These are phyloP conservation scores for Lycaon pictus DNA, from an alignment of 2,113 vertebrate species.

Conservation along the genomic window DNA sequence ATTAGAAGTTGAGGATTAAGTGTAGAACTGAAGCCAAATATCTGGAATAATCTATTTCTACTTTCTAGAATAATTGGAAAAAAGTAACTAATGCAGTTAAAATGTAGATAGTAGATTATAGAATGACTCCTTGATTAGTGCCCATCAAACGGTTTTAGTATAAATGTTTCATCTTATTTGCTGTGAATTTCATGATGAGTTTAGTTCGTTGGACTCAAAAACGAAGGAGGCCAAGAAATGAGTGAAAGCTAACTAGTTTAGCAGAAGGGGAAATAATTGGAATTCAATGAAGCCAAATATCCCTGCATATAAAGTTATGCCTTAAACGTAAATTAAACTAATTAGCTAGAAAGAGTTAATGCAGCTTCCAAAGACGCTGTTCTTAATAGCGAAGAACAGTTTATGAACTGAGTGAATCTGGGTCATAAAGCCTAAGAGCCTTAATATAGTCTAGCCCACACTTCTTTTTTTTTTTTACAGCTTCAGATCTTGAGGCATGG, in stretches of 20 bases:
- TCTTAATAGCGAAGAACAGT: conserved; percentile 65
- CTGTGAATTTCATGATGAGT: background rate
- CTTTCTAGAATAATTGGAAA: background rate
- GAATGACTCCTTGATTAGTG: background rate
- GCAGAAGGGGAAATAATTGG: conserved; percentile 51
- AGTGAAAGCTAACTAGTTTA: background rate
- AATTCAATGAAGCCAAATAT: conserved; percentile 66
- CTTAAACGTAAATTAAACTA: conserved; percentile 73
- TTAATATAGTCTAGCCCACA: background rate
- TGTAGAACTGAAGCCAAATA: background rate
- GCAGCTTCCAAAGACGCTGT: conserved; percentile 58
- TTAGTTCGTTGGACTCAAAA: background rate
- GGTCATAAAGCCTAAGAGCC: conserved; percentile 63
- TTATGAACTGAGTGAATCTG: conserved; percentile 65
- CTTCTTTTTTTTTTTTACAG: background rate
- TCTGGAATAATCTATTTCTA: background rate
- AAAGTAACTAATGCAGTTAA: background rate
- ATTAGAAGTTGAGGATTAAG: background rate
- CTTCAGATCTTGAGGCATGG: background rate
- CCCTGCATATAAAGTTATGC: conserved; percentile 60
- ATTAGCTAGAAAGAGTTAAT: conserved; percentile 77
- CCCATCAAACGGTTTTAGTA: background rate
- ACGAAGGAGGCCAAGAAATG: background rate
- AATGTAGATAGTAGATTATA: background rate
- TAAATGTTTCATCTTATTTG: background rate